Evolutionary conservation across 1,140 invertebrate species (phyloP).

Genomic region (Lanistes nyassanus): DNA sequence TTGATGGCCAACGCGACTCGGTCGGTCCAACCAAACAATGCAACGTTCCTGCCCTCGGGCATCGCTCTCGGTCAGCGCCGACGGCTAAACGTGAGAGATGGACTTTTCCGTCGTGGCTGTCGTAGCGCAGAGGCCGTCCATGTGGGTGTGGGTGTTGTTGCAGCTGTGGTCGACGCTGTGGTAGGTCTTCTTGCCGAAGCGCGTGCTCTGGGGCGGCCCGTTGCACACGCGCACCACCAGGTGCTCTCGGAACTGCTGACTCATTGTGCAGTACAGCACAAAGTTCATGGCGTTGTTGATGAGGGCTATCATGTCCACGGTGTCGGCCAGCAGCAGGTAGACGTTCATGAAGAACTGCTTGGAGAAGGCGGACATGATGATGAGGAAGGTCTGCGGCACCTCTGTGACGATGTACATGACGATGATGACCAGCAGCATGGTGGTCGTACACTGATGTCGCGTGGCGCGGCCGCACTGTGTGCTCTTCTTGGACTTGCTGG

Average conservation of each 20-base stretch:
- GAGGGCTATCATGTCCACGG: conserved; percentile 90
- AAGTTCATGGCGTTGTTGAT: conserved; percentile 93
- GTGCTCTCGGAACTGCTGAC: conserved; percentile 89
- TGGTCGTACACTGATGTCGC: conserved; percentile 74
- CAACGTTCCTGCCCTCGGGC: too few relatives aligned
- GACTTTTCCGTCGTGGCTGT: conserved; percentile 20
- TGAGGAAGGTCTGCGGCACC: conserved; percentile 73
- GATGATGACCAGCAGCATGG: conserved; percentile 40
- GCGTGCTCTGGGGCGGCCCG: conserved; percentile 6
- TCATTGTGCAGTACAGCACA: conserved; percentile 93
- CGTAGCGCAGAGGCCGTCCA: conserved; percentile 21
- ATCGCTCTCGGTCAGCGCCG: not conserved
- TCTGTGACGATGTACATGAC: conserved; percentile 86
- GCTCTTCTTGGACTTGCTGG: conserved; percentile 69
- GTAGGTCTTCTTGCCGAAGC: conserved; percentile 23
- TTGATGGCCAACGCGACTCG: not conserved
- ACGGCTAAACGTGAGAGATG: conserved; percentile 18
- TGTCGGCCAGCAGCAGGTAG: conserved; percentile 77
- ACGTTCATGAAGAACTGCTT: conserved; percentile 53
- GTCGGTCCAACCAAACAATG: too few relatives aligned
- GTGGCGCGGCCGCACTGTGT: not conserved
- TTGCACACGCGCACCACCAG: conserved; percentile 23
- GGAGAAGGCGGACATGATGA: conserved; percentile 46
- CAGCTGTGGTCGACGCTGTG: conserved; percentile 27
- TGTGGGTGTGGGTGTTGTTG: conserved; percentile 20